Evolutionary conservation across 2,113 vertebrate genomes (phyloP), one percentile per base, ranked within the genome.

Genomic region (Carassius carassius): DNA sequence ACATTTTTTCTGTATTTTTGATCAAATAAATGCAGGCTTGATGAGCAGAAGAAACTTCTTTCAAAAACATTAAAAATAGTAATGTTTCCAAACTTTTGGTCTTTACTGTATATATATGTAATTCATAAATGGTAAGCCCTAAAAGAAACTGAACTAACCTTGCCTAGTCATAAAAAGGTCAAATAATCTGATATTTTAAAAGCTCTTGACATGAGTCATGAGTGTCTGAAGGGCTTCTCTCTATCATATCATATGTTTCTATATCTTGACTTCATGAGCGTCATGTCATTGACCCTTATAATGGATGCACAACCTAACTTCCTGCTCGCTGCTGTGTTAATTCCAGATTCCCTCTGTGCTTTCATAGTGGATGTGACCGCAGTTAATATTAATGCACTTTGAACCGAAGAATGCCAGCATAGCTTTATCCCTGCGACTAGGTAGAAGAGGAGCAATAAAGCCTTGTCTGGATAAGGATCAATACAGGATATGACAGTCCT

Each of bases 341-440:
- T 81, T 65, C 63, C 47, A 51, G 63, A 69, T 12, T 75, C 51
- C 44, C 85, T 92, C 87, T 89, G 79, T 91, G 90, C 92, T 92
- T 92, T 92, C 88, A 78, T 89, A 91, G 88, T 89, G 87, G 91
- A 90, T 94, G 89, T 90, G 90, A 90, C 90, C 74, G 91, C 93
- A 93, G 93, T 94, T 94, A 94, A 93, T 94, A 94, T 95, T 94
- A 93, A 94, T 93, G 92, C 88, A 90, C 92, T 92, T 89, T 93
- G 92, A 93, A 93, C 90, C 92, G 91, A 93, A 93, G 93, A 91
- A 82, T 81, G 90, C 91, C 90, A 88, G 91, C 90, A 90, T 91
- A 90, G 89, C 89, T 88, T 91, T 85, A 88, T 90, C 86, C 87
- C 83, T 88, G 86, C 77, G 86, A 90, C 81, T 91, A 89, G 88